Base-by-base conservation (phyloP, 1,140 invertebrate species). In the Papilio helenus region DNA sequence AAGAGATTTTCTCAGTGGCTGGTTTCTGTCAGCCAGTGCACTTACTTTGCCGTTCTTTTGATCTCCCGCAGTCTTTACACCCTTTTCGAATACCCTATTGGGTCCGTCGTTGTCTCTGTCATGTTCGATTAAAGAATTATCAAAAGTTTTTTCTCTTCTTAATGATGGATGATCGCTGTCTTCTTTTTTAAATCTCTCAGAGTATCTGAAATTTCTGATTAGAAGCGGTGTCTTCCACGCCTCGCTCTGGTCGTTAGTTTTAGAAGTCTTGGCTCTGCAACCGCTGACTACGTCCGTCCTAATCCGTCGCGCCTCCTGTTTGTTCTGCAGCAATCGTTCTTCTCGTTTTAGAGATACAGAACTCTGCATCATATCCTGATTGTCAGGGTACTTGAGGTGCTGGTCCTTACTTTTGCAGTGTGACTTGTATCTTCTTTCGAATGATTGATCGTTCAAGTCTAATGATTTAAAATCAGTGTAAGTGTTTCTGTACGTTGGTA, bases 91-190 rank as follows among this genome's bases (percentile, higher is more conserved):
- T 82, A 87, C 83, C 79, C 86, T 82, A 88, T 83, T 90, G 46
- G 89, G 87, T 79, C 88, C 88, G 83, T 91, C 88, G 72, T 88
- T 90, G 76, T 89, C 85, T 81, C 83, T 88, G 74, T 94, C 89
- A 80, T 84, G 92, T 9, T 86, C 83, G 42, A 89, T 84, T 23
- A 95, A 82, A 78, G 89, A 93, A 76, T 90, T 91, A 82, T 95
- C 94, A 82, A 95, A 95, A 80, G 95, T 95, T 83, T 94, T 95
- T 87, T 95, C 95, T 89, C 95, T 92, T 83, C 94, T 88, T 68
- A 95, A 80, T 18, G 88, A 79, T 42, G 90, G 89, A 79, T 87
- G 81, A 82, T 94, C 91, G 26, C 80, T 85, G 9, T 90, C 89
- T 79, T 92, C 90, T 83, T 91, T 94, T 58, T 86, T 93, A 79